A percentile compares a stretch with the other conserved stretches of the same genome.
Conservation (phyloP, 2,888 invertebrate genomes). For the Biston stratarius region DNA sequence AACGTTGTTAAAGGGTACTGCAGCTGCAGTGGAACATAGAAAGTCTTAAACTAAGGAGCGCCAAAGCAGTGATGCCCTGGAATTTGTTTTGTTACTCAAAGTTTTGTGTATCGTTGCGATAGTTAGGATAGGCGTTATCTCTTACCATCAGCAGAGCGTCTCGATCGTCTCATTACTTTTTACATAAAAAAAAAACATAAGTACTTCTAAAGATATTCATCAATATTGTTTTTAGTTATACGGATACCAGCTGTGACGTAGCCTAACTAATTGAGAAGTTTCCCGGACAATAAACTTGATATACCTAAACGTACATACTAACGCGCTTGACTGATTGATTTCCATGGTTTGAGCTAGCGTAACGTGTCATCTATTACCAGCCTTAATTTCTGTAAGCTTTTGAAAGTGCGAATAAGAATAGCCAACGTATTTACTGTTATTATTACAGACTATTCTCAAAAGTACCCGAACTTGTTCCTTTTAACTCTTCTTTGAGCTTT, state of each 20-base stretch:
- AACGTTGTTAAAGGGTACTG: too few relatives aligned
- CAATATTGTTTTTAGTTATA: too few relatives aligned
- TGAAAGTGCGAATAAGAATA: conserved; percentile 31
- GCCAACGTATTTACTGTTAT: conserved; percentile 26
- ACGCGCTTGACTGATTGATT: conserved; percentile 6
- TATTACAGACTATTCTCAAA: conserved; percentile 12
- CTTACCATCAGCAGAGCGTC: too few relatives aligned
- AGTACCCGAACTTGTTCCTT: conserved; percentile 1
- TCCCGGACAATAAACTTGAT: background rate
- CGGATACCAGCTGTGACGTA: background rate
- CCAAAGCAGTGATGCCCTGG: too few relatives aligned
- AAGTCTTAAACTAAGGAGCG: too few relatives aligned
- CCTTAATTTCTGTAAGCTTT: conserved; percentile 24
- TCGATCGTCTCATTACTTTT: too few relatives aligned
- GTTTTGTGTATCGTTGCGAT: too few relatives aligned
- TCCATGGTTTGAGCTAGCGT: background rate
- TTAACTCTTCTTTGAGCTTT: conserved; percentile 7
- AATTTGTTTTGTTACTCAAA: too few relatives aligned
- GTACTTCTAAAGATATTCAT: too few relatives aligned
- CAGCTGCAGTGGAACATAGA: too few relatives aligned
- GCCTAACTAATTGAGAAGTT: background rate
- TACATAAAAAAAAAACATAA: too few relatives aligned
- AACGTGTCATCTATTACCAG: conserved; percentile 11
- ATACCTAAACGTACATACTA: background rate
- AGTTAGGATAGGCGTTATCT: too few relatives aligned